Conservation (phyloP, 2,113 vertebrate species). For the Dicerorhinus sumatrensis region DNA sequence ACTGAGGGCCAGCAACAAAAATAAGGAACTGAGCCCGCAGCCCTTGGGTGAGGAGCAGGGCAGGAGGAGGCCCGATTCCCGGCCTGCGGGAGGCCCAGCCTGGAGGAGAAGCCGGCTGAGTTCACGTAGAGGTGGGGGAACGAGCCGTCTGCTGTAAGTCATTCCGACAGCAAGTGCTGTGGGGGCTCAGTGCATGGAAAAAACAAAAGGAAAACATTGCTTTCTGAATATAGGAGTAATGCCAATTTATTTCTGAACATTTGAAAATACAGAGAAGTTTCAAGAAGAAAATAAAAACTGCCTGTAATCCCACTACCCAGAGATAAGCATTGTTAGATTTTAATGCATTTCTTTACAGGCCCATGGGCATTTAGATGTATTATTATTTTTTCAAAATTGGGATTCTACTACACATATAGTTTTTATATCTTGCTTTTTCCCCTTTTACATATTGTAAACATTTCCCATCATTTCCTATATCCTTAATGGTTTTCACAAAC, state of each 20-base stretch:
- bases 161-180: conserved; percentile 20
- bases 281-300: conserved; percentile 60
- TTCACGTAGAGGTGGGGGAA: neutral
- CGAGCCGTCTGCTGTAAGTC: neutral
- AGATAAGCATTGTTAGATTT: conserved; percentile 68
- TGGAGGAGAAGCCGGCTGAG: neutral
- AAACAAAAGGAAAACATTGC: conserved; percentile 10
- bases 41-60: neutral
- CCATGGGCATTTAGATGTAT: conserved; percentile 56
- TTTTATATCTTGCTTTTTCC: neutral
- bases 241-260: conserved; percentile 27
- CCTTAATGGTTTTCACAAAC: neutral
- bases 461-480: neutral
- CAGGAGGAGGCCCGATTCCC: neutral
- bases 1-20: neutral
- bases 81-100: neutral
- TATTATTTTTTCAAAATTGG: conserved; percentile 63
- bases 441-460: neutral
- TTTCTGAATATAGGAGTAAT: conserved; percentile 4
- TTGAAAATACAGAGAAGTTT: conserved; percentile 50
- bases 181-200: neutral
- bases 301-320: conserved; percentile 34
- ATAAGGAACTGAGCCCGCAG: neutral
- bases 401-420: neutral
- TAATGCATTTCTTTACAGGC: conserved; percentile 66